A percentile compares a stretch with the other conserved stretches of the same genome.
Conservation (phyloP, 1,140 invertebrate genomes). For the Atta cephalotes region DNA sequence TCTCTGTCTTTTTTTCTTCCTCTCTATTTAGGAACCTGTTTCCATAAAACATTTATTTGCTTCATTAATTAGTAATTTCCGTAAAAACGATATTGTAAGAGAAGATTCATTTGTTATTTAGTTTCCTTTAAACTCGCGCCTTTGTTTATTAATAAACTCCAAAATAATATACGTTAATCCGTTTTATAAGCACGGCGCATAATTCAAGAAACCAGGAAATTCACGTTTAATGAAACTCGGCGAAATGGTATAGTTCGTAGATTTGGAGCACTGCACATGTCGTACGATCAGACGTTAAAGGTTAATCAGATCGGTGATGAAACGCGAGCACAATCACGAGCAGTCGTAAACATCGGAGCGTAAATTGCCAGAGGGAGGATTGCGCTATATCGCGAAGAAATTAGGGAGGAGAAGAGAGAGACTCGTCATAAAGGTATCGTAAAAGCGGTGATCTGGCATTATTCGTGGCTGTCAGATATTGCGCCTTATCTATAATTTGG, state of each 20-base stretch:
- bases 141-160: neutral
- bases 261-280: neutral
- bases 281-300: constrained; percentile 20
- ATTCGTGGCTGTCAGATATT: constrained; percentile 22
- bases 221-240: constrained; percentile 27
- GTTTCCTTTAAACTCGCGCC: neutral
- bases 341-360: constrained; percentile 33
- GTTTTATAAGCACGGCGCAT: neutral
- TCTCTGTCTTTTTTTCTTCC: neutral
- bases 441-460: constrained; percentile 12
- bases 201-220: constrained; percentile 32
- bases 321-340: constrained; percentile 38
- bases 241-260: neutral
- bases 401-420: neutral
- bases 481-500: constrained; percentile 42
- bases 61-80: constrained; percentile 23
- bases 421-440: constrained; percentile 16
- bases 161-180: neutral
- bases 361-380: constrained; percentile 8
- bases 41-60: neutral
- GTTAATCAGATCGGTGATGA: constrained; percentile 42
- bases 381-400: neutral
- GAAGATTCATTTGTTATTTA: constrained; percentile 20
- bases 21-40: neutral
- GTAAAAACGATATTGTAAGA: neutral